Evolutionary conservation across 2,113 vertebrate species (phyloP), one percentile per base, ranked within the genome.

Genomic region (Progne subis): DNA sequence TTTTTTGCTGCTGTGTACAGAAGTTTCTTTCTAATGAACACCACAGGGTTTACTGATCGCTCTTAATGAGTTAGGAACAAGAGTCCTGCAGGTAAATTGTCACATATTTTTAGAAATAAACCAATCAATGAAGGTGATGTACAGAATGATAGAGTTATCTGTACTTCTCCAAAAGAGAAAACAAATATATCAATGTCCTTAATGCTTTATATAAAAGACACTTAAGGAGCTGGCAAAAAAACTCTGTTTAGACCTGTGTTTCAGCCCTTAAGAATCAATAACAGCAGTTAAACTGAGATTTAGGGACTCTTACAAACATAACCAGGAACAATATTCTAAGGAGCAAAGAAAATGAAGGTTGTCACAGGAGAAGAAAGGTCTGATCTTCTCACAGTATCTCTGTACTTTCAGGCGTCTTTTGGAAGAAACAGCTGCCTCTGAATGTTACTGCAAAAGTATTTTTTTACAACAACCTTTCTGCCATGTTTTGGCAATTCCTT

Each of bases 21-120:
- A 95, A 97, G 88, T 95, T 96, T 82, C 88, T 87, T 95, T 95
- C 97, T 98, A 98, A 98, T 97, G 96, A 98, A 95, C 86, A 96
- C 96, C 97, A 56, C 81, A 94, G 97, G 96, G 97, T 94, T 97
- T 97, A 94, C 97, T 97, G 97, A 97, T 97, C 15, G 4, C 82
- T 77, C 75, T 92, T 98, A 97, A 98, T 96, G 97, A 98, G 94
- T 74, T 75, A 91, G 84, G 94, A 97, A 71, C 44, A 53, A 90
- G 86, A 55, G 52, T 96, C 93, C 96, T 96, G 92, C 94, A 94
- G 96, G 89, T 91, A 96, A 93, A 91, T 97, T 97, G 89, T 96
- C 92, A 90, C 89, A 92, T 95, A 82, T 95, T 92, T 96, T 98
- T 95, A 95, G 96, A 96, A 97, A 96, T 88, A 95, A 81, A 89